Evolutionary conservation across 2,888 invertebrate species (phyloP).

Genomic region (Papilio gigon): DNA sequence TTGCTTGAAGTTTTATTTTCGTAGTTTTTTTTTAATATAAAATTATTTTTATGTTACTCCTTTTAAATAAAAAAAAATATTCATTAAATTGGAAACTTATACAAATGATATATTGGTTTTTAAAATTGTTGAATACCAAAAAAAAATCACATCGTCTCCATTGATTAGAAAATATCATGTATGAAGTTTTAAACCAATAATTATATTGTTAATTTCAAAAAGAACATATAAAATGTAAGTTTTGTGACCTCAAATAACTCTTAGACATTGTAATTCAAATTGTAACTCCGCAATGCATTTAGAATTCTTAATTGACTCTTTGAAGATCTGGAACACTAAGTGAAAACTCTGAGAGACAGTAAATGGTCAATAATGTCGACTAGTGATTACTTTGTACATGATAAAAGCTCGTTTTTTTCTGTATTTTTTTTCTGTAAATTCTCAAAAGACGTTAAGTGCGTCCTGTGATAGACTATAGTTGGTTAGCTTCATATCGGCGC

Average conservation of each 20-base stretch:
- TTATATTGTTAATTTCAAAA: neutral
- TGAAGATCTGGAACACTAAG: too few species aligned
- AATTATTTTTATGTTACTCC: neutral
- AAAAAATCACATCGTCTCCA: neutral
- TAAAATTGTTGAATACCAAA: too few species aligned
- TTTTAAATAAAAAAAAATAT: neutral
- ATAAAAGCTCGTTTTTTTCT: too few species aligned
- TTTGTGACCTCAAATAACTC: too few species aligned
- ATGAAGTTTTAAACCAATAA: neutral
- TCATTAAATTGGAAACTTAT: too few species aligned
- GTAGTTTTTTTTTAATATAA: neutral
- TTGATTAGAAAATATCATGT: neutral
- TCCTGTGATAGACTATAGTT: constrained; percentile 25
- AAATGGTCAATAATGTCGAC: too few species aligned
- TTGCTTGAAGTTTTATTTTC: constrained; percentile 3
- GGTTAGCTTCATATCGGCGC: neutral
- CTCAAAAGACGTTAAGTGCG: constrained; percentile 6
- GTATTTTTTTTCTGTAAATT: neutral
- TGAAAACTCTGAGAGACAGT: too few species aligned
- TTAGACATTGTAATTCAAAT: too few species aligned
- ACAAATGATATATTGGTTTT: too few species aligned
- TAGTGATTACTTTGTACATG: too few species aligned
- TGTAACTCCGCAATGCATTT: neutral
- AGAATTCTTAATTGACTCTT: too few species aligned
- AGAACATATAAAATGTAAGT: neutral